A percentile compares a stretch with the other conserved stretches of the same genome.
phyloP scores from a whole-genome alignment of 2,888 invertebrate genomes.

The Aleiodes alternator region DNA sequence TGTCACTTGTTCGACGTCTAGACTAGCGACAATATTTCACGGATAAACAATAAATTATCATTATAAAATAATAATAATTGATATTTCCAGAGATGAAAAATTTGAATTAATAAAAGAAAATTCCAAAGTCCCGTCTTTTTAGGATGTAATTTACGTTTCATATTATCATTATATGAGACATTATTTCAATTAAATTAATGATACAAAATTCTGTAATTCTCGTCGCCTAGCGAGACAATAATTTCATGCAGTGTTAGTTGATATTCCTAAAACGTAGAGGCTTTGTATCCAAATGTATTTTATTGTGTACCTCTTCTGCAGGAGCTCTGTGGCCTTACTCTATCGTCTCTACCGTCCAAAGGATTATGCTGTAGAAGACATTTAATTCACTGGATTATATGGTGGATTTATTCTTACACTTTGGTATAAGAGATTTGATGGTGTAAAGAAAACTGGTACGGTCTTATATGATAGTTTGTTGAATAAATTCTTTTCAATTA shows the following conservation, averaged over 20 bases:
- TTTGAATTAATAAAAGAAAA: no score
- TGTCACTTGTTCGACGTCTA: slow-evolving; percentile 4
- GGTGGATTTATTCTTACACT: slow-evolving; percentile 44
- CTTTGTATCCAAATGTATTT: slow-evolving; percentile 41
- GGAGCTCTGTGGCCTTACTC: slow-evolving; percentile 33
- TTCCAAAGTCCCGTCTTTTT: no score
- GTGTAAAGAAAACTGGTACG: not conserved
- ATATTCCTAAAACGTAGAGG: slow-evolving; percentile 44
- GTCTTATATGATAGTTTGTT: no score
- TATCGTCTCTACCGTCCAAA: slow-evolving; percentile 22
- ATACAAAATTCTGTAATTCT: slow-evolving; percentile 15
- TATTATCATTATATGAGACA: slow-evolving; percentile 10
- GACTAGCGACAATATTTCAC: not conserved
- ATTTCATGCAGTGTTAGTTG: slow-evolving; percentile 40
- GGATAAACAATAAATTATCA: no score
- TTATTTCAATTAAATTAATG: slow-evolving; percentile 24
- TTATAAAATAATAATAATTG: no score
- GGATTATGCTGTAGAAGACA: slow-evolving; percentile 39
- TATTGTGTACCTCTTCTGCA: slow-evolving; percentile 34
- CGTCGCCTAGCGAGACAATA: slow-evolving; percentile 22
- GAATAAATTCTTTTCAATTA: no score
- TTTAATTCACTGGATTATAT: slow-evolving; percentile 47
- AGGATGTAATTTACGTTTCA: not conserved
- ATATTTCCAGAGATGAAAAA: no score
- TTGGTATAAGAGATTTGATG: not conserved